Evolutionary conservation across 2,888 invertebrate species (phyloP).

Genomic region (Netelia fuscicornis): DNA sequence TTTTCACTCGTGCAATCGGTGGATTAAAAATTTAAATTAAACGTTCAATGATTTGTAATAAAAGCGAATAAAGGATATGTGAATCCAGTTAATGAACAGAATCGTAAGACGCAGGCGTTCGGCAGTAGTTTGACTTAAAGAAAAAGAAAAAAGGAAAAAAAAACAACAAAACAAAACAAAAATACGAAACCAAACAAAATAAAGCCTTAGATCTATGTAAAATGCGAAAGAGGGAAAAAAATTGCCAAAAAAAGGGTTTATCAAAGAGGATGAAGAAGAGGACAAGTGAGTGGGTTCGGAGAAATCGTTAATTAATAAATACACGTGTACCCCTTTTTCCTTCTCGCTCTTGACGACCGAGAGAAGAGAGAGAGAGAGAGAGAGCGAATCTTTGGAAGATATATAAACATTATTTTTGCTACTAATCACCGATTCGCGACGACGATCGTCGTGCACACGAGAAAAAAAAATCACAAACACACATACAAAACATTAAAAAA

Average conservation of each 20-base stretch:
- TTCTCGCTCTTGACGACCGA: constrained; percentile 13
- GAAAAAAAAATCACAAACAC: background rate
- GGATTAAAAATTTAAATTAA: background rate
- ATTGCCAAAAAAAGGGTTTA: constrained; percentile 23
- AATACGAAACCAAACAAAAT: constrained; percentile 13
- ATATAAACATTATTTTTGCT: constrained; percentile 69
- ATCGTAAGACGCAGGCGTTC: constrained; percentile 36
- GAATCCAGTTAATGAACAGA: constrained; percentile 6
- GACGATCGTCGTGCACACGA: constrained; percentile 35
- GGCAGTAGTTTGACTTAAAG: constrained; percentile 28
- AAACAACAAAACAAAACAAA: background rate
- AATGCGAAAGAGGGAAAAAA: constrained; percentile 28
- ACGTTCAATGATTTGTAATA: background rate
- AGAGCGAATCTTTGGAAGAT: constrained; percentile 43
- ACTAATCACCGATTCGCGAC: constrained; percentile 59
- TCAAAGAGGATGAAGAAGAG: background rate
- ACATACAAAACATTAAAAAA: constrained; percentile 10
- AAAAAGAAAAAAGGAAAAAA: constrained; percentile 4
- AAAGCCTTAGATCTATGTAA: constrained; percentile 43
- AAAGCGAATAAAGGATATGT: background rate
- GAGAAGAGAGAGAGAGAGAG: background rate
- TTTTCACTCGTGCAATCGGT: constrained; percentile 6
- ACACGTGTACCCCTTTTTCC: constrained; percentile 11
- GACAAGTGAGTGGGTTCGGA: constrained; percentile 26
- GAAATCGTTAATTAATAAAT: constrained; percentile 25